Evolutionary conservation across 2,113 vertebrate genomes (phyloP).

Genomic region (Zingel zingel): DNA sequence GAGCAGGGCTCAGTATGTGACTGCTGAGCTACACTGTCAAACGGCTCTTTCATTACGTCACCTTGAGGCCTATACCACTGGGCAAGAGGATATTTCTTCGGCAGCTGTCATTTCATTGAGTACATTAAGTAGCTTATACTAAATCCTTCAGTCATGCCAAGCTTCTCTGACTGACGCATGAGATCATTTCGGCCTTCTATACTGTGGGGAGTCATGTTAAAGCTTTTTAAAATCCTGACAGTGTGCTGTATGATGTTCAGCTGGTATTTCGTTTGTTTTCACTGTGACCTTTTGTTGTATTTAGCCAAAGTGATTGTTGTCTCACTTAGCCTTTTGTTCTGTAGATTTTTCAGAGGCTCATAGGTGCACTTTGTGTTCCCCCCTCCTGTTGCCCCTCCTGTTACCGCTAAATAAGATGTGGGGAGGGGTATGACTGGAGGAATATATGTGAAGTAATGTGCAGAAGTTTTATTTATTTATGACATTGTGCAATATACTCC

Average conservation of each 20-base stretch:
- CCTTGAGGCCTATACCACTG: conserved; percentile 36
- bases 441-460: no score
- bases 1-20: conserved; percentile 41
- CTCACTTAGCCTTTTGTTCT: conserved; percentile 9
- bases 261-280: neutral
- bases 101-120: conserved; percentile 55
- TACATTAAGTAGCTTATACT: conserved; percentile 43
- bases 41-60: conserved; percentile 46
- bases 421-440: no score
- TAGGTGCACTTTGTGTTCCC: conserved; percentile 1
- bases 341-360: conserved; percentile 2
- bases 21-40: conserved; percentile 36
- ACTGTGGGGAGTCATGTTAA: conserved; percentile 2
- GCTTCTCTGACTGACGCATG: conserved; percentile 48
- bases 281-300: neutral
- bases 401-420: no score
- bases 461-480: no score
- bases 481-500: no score
- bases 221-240: conserved; percentile 14
- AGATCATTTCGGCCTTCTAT: conserved; percentile 26
- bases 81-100: conserved; percentile 40
- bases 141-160: conserved; percentile 42
- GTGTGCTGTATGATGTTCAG: neutral
- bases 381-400: neutral
- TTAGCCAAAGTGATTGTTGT: neutral